phyloP scores from a whole-genome alignment of 2,888 invertebrate genomes.

The Pharmacophagus antenor region DNA sequence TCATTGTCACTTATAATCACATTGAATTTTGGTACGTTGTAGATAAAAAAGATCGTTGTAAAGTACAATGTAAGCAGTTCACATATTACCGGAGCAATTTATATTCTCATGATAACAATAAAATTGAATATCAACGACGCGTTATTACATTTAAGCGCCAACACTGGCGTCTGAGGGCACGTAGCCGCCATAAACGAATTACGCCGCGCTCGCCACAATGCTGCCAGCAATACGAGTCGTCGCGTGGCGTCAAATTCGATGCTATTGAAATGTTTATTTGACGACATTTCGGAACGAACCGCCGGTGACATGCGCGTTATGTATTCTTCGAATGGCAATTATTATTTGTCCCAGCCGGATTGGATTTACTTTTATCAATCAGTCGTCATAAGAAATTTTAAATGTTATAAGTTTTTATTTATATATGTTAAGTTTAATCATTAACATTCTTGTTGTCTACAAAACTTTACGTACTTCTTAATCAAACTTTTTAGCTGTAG shows the following conservation, averaged over 20 bases:
- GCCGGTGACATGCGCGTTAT: constrained; percentile 10
- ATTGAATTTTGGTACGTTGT: neutral
- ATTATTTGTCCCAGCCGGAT: neutral
- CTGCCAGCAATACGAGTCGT: constrained; percentile 25
- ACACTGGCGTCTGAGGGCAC: constrained; percentile 25
- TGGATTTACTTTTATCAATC: too few relatives aligned
- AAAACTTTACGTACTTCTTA: too few relatives aligned
- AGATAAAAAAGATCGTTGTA: neutral
- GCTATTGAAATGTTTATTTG: constrained; percentile 28
- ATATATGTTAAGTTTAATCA: too few relatives aligned
- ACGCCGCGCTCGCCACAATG: constrained; percentile 25
- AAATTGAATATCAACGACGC: constrained; percentile 27
- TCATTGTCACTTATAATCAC: neutral
- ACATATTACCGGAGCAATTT: constrained; percentile 20
- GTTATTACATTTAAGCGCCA: constrained; percentile 29
- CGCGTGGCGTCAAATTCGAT: constrained; percentile 29
- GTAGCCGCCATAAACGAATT: constrained; percentile 30
- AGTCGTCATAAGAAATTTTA: too few relatives aligned
- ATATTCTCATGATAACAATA: constrained; percentile 22
- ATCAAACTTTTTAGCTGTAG: too few relatives aligned
- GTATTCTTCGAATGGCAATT: constrained; percentile 16
- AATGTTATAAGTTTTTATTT: too few relatives aligned
- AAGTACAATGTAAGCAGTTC: constrained; percentile 14
- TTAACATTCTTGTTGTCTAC: too few relatives aligned
- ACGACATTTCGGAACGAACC: constrained; percentile 27